A percentile compares a stretch with the other conserved stretches of the same genome.
Conservation (phyloP, 1,140 invertebrate genomes). For the Solen grandis region DNA sequence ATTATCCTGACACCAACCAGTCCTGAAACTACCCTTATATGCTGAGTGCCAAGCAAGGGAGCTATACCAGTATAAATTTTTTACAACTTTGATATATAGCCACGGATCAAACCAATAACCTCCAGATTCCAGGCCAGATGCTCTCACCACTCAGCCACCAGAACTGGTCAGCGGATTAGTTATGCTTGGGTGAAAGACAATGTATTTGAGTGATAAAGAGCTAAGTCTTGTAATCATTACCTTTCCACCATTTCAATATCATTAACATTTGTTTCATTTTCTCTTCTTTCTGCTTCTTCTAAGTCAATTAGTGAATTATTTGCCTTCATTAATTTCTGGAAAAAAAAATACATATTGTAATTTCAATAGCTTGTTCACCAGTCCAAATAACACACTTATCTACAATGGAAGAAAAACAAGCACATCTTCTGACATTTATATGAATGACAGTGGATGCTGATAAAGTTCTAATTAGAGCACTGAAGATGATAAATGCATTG, state of each 20-base stretch:
- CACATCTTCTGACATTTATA: too few relatives aligned
- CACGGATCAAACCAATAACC: neutral
- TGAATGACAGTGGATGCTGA: too few relatives aligned
- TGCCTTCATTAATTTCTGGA: conserved; percentile 57
- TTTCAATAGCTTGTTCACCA: too few relatives aligned
- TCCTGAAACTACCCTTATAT: neutral
- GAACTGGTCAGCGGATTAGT: too few relatives aligned
- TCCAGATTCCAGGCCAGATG: neutral
- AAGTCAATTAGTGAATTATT: conserved; percentile 36
- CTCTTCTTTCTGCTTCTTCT: conserved; percentile 40
- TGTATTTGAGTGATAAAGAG: too few relatives aligned
- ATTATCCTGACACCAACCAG: neutral
- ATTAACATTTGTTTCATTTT: conserved; percentile 41
- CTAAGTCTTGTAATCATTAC: too few relatives aligned
- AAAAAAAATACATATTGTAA: neutral
- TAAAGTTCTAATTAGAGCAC: too few relatives aligned
- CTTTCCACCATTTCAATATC: conserved; percentile 54
- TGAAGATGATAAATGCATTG: too few relatives aligned
- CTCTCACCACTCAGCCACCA: neutral
- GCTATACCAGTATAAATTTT: neutral
- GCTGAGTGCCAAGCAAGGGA: neutral
- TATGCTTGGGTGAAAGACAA: too few relatives aligned
- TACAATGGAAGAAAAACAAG: too few relatives aligned
- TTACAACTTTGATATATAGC: neutral
- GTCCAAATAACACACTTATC: too few relatives aligned